Conservation (phyloP, 2,888 invertebrate species). For the Mythimna pallens region DNA sequence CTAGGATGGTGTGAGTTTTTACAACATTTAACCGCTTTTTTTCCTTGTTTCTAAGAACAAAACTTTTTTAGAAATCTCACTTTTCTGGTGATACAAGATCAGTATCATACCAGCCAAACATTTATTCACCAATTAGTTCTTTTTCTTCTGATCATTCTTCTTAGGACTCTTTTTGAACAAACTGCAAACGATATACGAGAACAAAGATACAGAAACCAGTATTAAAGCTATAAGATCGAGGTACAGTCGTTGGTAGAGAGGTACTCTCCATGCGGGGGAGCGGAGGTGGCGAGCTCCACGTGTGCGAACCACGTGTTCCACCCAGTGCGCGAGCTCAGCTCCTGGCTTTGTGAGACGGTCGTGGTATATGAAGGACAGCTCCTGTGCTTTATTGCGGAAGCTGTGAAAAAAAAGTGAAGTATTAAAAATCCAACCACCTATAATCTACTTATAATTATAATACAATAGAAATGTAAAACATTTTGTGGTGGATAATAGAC, state of each 20-base stretch:
- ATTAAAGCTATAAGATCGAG: slow-evolving; percentile 67
- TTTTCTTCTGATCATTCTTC: slow-evolving; percentile 38
- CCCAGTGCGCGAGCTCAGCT: slow-evolving; percentile 92
- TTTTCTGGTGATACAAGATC: neutral
- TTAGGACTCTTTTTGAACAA: slow-evolving; percentile 31
- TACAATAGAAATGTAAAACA: too few species aligned
- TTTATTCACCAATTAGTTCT: slow-evolving; percentile 24
- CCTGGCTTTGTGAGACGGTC: slow-evolving; percentile 88
- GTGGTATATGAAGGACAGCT: slow-evolving; percentile 71
- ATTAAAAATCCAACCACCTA: too few species aligned
- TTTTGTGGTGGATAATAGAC: too few species aligned
- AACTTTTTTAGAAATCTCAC: neutral
- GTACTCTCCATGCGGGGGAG: slow-evolving; percentile 70
- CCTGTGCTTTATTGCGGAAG: slow-evolving; percentile 64
- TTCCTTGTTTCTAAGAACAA: neutral
- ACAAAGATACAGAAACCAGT: slow-evolving; percentile 13
- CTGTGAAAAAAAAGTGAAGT: slow-evolving; percentile 50
- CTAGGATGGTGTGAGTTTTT: too few species aligned
- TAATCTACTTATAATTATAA: too few species aligned
- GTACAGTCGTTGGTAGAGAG: slow-evolving; percentile 77
- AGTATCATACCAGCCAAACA: neutral
- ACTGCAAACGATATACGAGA: neutral
- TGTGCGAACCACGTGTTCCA: slow-evolving; percentile 91
- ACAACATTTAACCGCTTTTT: neutral
- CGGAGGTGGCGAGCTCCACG: slow-evolving; percentile 88